Evolutionary conservation across 2,888 invertebrate genomes (phyloP).

Genomic region (Endotricha flammealis): DNA sequence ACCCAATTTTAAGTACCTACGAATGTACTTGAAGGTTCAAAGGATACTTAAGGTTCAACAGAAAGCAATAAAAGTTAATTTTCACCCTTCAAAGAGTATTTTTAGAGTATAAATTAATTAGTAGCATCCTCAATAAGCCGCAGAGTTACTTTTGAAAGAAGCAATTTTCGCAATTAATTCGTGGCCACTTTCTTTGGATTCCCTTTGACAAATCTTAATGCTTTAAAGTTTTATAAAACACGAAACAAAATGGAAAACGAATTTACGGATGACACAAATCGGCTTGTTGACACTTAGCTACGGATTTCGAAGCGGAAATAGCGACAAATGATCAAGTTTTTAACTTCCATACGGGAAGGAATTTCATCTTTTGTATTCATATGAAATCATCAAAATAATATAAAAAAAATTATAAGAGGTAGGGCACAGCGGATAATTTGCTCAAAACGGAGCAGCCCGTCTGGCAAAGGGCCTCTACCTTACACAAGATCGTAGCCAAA

Average conservation of each 20-base stretch:
- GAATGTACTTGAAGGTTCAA: too few relatives aligned
- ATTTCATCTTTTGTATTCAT: too few relatives aligned
- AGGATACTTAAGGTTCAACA: too few relatives aligned
- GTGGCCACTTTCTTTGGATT: constrained; percentile 1
- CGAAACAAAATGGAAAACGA: constrained; percentile 21
- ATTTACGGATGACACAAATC: constrained; percentile 25
- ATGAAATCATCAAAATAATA: too few relatives aligned
- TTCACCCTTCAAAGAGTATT: constrained; percentile 14
- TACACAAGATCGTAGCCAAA: too few relatives aligned
- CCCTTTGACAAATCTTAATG: constrained; percentile 9
- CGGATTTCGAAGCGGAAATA: constrained; percentile 25
- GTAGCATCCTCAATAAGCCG: constrained; percentile 8
- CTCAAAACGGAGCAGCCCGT: too few relatives aligned
- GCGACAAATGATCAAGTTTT: too few relatives aligned
- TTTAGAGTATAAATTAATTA: constrained; percentile 14
- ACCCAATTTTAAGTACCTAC: too few relatives aligned
- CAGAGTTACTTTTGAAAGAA: constrained; percentile 14
- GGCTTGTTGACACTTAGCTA: constrained; percentile 20
- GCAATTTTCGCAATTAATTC: constrained; percentile 10
- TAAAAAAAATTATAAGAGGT: too few relatives aligned
- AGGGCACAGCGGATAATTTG: too few relatives aligned
- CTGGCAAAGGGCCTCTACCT: too few relatives aligned
- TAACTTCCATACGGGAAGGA: too few relatives aligned
- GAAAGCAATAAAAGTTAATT: constrained; percentile 12
- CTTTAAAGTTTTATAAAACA: constrained; percentile 22